Percentiles rank a stretch among this genome's conserved stretches.
These are phyloP conservation scores for Latheticus oryzae DNA, from an alignment of 2,888 invertebrate genomes.

Conservation along the genomic window DNA sequence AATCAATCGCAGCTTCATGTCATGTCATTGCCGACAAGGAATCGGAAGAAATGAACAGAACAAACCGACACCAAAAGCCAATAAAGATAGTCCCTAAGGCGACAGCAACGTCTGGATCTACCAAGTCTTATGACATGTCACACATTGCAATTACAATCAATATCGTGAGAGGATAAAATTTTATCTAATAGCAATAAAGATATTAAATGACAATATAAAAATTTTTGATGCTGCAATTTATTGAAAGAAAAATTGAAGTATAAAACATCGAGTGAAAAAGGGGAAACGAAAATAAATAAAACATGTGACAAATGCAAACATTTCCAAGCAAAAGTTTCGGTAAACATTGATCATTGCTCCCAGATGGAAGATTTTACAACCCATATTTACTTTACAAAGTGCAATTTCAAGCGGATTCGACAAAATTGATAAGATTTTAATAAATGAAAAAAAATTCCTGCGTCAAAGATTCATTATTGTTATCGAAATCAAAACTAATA, in stretches of 20 bases:
- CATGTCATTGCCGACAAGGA: constrained; percentile 45
- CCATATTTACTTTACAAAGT: constrained; percentile 40
- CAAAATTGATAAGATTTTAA: constrained; percentile 1
- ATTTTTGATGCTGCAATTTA: no score
- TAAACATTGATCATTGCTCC: constrained; percentile 45
- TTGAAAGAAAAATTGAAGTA: constrained; percentile 48
- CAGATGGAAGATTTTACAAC: constrained; percentile 39
- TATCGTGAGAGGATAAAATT: constrained; percentile 34
- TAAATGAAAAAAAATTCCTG: background rate
- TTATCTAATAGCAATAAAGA: constrained; percentile 33
- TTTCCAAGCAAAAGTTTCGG: constrained; percentile 55
- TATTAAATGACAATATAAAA: constrained; percentile 34
- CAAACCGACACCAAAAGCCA: constrained; percentile 46
- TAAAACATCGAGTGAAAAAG: constrained; percentile 56
- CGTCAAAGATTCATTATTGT: background rate
- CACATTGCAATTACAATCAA: constrained; percentile 43
- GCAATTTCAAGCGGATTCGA: constrained; percentile 31
- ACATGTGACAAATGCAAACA: constrained; percentile 60
- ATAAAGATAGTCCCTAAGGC: constrained; percentile 48
- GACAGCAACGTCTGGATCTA: constrained; percentile 38
- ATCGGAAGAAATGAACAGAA: constrained; percentile 46
- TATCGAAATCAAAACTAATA: no score
- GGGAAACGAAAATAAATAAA: constrained; percentile 57
- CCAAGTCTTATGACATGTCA: constrained; percentile 37
- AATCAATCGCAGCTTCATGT: constrained; percentile 43